Evolutionary conservation across 2,113 vertebrate genomes (phyloP).

Genomic region (Amphiprion percula): DNA sequence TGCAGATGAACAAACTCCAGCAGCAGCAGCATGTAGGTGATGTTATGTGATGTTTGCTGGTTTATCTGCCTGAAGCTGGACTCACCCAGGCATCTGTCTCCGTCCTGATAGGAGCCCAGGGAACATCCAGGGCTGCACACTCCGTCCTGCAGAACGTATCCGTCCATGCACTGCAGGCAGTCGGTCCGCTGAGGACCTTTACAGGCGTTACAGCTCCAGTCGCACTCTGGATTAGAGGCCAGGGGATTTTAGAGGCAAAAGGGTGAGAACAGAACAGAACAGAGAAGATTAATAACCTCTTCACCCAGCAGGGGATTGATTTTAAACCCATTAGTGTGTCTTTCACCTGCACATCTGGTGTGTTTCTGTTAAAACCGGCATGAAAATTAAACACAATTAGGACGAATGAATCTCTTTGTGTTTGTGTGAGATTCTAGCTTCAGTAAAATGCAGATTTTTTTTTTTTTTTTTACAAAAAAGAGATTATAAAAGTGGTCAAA

Average conservation of each 20-base stretch:
- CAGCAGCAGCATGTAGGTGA: background rate
- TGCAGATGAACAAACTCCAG: background rate
- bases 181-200: constrained; percentile 89
- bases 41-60: background rate
- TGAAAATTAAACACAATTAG: constrained; percentile 30
- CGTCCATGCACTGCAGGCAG: constrained; percentile 96
- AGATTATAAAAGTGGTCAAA: too few relatives aligned
- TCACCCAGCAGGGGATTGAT: constrained; percentile 9
- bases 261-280: constrained; percentile 13
- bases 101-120: constrained; percentile 82
- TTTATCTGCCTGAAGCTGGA: constrained; percentile 7
- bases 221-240: constrained; percentile 87
- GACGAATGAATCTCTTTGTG: background rate
- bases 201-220: constrained; percentile 95
- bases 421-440: background rate
- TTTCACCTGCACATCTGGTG: constrained; percentile 44
- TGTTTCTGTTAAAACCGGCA: constrained; percentile 26
- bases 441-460: background rate
- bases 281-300: constrained; percentile 33
- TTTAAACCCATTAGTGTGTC: constrained; percentile 14
- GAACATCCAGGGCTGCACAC: constrained; percentile 89
- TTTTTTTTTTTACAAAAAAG: too few relatives aligned
- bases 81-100: constrained; percentile 90
- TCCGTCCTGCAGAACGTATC: constrained; percentile 88
- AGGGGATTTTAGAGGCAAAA: constrained; percentile 20